phyloP scores from a whole-genome alignment of 2,888 invertebrate genomes.

The Heteromyza rotundicornis region DNA sequence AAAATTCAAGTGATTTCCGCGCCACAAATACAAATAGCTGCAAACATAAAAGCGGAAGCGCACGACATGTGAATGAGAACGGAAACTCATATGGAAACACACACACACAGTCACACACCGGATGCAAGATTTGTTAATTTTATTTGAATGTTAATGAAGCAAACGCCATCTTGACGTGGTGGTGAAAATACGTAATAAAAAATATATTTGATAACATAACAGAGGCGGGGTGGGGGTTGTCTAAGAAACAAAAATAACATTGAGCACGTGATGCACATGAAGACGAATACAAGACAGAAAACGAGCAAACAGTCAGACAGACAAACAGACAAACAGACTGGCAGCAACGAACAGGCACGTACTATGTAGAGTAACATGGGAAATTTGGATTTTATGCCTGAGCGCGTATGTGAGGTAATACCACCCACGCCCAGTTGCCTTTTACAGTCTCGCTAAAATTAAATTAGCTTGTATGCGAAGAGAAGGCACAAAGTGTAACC shows the following conservation, averaged over 20 bases:
- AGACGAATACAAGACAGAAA: background rate
- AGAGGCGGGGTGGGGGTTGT: no score
- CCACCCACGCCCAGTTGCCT: background rate
- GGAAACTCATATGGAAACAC: background rate
- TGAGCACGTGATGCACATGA: background rate
- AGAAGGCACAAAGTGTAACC: conserved; percentile 8
- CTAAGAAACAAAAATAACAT: no score
- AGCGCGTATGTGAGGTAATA: conserved; percentile 29
- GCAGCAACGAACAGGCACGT: background rate
- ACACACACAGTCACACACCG: conserved; percentile 1
- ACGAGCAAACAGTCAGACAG: background rate
- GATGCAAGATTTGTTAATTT: conserved; percentile 19
- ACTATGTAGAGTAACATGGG: no score
- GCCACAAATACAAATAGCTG: conserved; percentile 3
- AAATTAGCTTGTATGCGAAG: conserved; percentile 42
- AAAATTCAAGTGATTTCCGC: background rate
- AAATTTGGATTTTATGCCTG: conserved; percentile 52
- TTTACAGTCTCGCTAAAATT: conserved; percentile 36
- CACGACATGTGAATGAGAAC: background rate
- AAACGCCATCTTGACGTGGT: conserved; percentile 2
- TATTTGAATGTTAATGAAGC: conserved; percentile 20
- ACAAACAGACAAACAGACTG: background rate
- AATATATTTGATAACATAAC: background rate
- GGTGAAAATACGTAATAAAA: background rate
- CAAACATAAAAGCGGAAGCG: no score